Conservation (phyloP, 2,113 vertebrate genomes). For the Motacilla tschutschensis region DNA sequence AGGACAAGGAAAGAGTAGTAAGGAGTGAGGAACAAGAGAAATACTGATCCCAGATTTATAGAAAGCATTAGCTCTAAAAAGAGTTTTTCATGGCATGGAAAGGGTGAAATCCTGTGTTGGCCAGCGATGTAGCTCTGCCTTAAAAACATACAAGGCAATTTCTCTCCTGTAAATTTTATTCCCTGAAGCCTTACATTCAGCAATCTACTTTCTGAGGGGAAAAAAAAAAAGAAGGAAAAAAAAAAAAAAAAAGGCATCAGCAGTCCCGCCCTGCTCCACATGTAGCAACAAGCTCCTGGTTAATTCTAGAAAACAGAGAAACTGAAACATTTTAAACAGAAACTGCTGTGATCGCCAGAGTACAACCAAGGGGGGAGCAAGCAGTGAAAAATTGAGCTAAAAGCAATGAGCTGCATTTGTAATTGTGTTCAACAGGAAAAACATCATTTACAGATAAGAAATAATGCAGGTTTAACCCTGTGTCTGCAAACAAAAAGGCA, state of each 20-base stretch:
- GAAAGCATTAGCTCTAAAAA: not conserved
- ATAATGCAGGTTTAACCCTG: not conserved
- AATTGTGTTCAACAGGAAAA: not conserved
- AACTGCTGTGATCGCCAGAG: conserved; percentile 26
- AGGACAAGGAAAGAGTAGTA: not conserved
- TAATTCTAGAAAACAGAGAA: conserved; percentile 44
- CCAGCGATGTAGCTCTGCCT: not conserved
- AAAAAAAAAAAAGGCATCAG: not conserved
- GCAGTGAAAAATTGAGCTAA: not conserved
- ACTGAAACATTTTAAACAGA: conserved; percentile 57
- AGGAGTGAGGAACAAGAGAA: not conserved
- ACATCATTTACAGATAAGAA: not conserved
- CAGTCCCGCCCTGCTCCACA: conserved; percentile 27
- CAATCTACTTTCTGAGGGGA: not conserved
- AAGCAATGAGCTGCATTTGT: not conserved
- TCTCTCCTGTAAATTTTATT: conserved; percentile 39
- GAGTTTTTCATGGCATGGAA: not conserved
- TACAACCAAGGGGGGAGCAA: not conserved
- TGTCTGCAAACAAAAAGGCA: not conserved
- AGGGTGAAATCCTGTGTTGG: not conserved
- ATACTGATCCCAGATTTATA: not conserved
- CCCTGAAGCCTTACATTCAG: conserved; percentile 43
- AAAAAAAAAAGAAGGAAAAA: not conserved
- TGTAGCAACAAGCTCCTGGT: conserved; percentile 54
- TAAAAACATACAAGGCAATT: conserved; percentile 10